These are phyloP conservation scores for Ligdia adustata DNA, from an alignment of 2,888 invertebrate species.

Conservation along the genomic window DNA sequence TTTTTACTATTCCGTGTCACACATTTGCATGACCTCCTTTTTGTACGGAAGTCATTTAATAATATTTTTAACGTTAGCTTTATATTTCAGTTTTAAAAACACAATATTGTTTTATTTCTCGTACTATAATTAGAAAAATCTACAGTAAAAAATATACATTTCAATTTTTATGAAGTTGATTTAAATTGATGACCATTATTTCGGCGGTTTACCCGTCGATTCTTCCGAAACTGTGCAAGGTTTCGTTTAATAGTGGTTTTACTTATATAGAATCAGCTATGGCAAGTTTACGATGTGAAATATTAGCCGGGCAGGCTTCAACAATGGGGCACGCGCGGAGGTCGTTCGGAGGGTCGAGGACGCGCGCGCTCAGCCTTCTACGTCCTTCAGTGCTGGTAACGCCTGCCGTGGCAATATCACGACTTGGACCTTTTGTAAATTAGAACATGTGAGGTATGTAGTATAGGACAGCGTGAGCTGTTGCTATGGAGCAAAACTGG, in stretches of 20 bases:
- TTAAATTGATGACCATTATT: not conserved
- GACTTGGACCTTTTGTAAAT: not conserved
- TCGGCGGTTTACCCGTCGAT: not conserved
- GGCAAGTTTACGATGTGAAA: constrained; percentile 58
- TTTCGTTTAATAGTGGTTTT: constrained; percentile 1
- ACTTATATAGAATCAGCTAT: constrained; percentile 22
- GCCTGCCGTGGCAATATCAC: not conserved
- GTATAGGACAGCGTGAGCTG: constrained; percentile 7
- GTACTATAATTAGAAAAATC: too few relatives aligned
- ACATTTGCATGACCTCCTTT: too few relatives aligned
- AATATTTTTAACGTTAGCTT: too few relatives aligned
- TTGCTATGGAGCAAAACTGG: constrained; percentile 19
- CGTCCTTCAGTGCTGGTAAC: constrained; percentile 70
- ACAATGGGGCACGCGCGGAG: constrained; percentile 75
- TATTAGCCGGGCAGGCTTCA: constrained; percentile 54
- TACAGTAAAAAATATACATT: too few relatives aligned
- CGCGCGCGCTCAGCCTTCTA: constrained; percentile 59
- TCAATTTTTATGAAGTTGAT: not conserved
- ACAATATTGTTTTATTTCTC: too few relatives aligned
- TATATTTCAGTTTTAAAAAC: too few relatives aligned
- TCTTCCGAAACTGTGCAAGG: too few relatives aligned
- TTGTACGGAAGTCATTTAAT: too few relatives aligned
- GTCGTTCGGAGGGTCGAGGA: constrained; percentile 69
- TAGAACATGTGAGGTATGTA: not conserved
- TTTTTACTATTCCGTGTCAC: too few relatives aligned